Percentiles rank a stretch among this genome's conserved stretches.
phyloP scores from a whole-genome alignment of 2,888 invertebrate genomes.

The Coremacera marginata region DNA sequence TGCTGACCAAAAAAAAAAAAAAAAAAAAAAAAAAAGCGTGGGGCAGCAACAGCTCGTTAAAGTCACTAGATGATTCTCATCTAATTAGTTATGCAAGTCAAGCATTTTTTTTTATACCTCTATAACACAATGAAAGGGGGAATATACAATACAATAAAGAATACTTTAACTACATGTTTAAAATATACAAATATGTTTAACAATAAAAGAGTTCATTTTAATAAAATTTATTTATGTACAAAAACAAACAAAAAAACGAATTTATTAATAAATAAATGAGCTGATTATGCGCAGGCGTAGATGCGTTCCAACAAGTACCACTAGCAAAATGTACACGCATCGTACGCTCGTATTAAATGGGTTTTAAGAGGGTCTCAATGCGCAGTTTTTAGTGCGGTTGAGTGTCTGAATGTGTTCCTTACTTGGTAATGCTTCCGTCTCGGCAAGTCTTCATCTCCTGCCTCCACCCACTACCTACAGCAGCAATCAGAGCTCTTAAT shows the following conservation, averaged over 20 bases:
- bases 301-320: background rate
- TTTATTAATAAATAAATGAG: slow-evolving; percentile 3
- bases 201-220: background rate
- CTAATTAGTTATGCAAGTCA: slow-evolving; percentile 33
- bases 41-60: background rate
- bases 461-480: background rate
- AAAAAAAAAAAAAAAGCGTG: background rate
- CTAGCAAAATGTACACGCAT: background rate
- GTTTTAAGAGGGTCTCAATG: too few relatives aligned
- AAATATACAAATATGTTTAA: slow-evolving; percentile 13
- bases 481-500: background rate
- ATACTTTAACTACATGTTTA: background rate
- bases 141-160: background rate
- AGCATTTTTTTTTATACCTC: slow-evolving; percentile 10
- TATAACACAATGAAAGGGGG: background rate
- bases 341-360: background rate
- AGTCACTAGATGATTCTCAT: background rate
- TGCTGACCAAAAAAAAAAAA: background rate
- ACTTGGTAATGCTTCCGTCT: background rate
- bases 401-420: too few relatives aligned
- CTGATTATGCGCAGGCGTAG: background rate
- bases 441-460: background rate
- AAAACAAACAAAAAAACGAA: background rate
- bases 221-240: background rate
- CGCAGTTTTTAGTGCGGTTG: too few relatives aligned